Evolutionary conservation across 2,888 invertebrate species (phyloP), one percentile per base, ranked within the genome.

Genomic region (Sarcophaga caerulescens): DNA sequence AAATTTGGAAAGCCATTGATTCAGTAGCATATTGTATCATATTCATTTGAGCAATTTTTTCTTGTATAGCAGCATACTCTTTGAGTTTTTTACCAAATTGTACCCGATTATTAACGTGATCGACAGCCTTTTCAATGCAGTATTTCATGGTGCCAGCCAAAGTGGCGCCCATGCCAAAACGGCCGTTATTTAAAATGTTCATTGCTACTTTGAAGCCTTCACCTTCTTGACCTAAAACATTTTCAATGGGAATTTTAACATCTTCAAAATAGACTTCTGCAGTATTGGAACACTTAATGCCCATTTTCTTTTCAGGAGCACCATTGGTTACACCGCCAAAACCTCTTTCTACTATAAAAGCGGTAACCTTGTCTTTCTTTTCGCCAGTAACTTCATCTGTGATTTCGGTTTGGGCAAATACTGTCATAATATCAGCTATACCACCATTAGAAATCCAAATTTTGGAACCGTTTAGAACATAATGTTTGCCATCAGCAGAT

Each of bases 381-480:
- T 95, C 94, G 78, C 95, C 95, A 88, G 95, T 95, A 92, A 95
- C 95, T 87, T 94, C 93, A 92, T 96, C 95, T 60, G 94, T 94
- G 5, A 96, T 94, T 73, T 97, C 96, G 4, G 97, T 97, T 94
- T 99, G 97, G 57, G 99, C 99, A 94, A 99, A 99, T 4, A 99
- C 99, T 0, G 99, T 99, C 96, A 99, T 97, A 78, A 99, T 95
- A 90, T 99, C 97, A 12, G 99, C 99, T 89, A 97, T 94, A 87
- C 99, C 99, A 87, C 98, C 99, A 93, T 99, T 99, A 90, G 98
- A 98, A 92, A 99, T 99, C 99, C 99, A 99, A 92, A 99, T 98
- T 94, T 99, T 99, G 88, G 97, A 97, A 62, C 99, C 99, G 94
- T 99, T 99, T 65, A 99, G 94, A 87, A 98, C 94, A 92, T 96